These are phyloP conservation scores for Ascidia mentula DNA, from an alignment of 23 tunicate genomes.

Conservation along the genomic window DNA sequence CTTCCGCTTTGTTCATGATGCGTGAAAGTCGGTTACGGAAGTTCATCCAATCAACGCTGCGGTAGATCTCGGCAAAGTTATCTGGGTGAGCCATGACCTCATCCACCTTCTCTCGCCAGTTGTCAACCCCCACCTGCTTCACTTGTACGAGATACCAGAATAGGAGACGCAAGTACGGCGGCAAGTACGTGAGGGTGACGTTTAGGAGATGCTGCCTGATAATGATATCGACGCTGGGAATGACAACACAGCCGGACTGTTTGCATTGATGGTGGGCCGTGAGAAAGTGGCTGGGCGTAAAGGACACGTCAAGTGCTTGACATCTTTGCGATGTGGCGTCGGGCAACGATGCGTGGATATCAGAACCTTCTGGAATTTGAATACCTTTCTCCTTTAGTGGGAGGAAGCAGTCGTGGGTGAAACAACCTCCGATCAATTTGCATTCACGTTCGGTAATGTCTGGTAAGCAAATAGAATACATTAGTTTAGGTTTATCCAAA, in stretches of 20 bases:
- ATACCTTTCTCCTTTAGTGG: neutral
- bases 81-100: neutral
- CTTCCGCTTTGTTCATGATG: neutral
- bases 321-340: slow-evolving; percentile 15
- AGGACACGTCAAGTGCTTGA: neutral
- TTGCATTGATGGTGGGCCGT: slow-evolving; percentile 43
- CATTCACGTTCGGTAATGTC: slow-evolving; percentile 44
- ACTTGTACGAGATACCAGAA: slow-evolving; percentile 38
- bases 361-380: neutral
- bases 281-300: slow-evolving; percentile 14
- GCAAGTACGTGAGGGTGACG: slow-evolving; percentile 19
- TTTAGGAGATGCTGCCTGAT: slow-evolving; percentile 20
- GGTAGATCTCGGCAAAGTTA: neutral
- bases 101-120: slow-evolving; percentile 29
- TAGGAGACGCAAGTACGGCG: slow-evolving; percentile 6
- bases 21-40: neutral
- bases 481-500: too few species aligned
- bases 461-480: neutral
- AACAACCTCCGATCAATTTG: slow-evolving; percentile 48
- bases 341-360: neutral
- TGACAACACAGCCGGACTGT: slow-evolving; percentile 48
- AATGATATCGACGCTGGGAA: slow-evolving; percentile 4
- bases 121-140: slow-evolving; percentile 32
- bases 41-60: neutral
- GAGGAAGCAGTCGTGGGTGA: neutral